Base-by-base conservation (phyloP, 2,113 vertebrate species). In the Alouatta palliata region DNA sequence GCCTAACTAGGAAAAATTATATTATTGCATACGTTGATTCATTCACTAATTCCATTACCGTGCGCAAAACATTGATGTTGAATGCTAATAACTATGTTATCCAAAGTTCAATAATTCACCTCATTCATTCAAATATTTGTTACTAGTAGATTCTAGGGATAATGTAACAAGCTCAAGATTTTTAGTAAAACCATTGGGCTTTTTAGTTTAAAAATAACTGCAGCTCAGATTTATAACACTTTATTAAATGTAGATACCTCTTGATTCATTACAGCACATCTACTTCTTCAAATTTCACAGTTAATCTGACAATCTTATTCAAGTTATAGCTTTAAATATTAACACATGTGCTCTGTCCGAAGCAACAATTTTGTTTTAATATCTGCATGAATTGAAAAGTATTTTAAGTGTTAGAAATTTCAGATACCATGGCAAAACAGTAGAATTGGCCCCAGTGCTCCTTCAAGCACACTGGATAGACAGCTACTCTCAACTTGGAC, bases 171-270 rank as follows among this genome's bases (percentile, higher is more conserved):
- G 13, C 13, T 90, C 23, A 79, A 49, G 73, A 66, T 43, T 92
- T 87, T 45, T 64, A 64, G 27, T 14, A 64, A 37, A 84, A 47
- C 35, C 4, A 81, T 11, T 45, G 25, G 6, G 7, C 25, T 71
- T 47, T 88, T 88, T 40, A 81, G 5, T 64, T 95, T 70, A 80
- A 82, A 96, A 92, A 93, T 68, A 90, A 86, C 2, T 75, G 2
- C 0, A 66, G 2, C 19, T 87, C 13, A 61, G 52, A 82, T 83
- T 61, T 12, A 82, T 52, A 89, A 30, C 8, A 64, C 4, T 68
- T 40, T 43, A 54, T 87, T 8, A 92, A 87, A 45, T 61, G 27
- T 21, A 64, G 20, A 54, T 54, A 25, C 0, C 2, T 37, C n/a
- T 95, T 56, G 27, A 71, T 64, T 70, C 25, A 43, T 75, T 80